phyloP scores from a whole-genome alignment of 2,797 vertebrate genomes.

The Sebastes iracundus region DNA sequence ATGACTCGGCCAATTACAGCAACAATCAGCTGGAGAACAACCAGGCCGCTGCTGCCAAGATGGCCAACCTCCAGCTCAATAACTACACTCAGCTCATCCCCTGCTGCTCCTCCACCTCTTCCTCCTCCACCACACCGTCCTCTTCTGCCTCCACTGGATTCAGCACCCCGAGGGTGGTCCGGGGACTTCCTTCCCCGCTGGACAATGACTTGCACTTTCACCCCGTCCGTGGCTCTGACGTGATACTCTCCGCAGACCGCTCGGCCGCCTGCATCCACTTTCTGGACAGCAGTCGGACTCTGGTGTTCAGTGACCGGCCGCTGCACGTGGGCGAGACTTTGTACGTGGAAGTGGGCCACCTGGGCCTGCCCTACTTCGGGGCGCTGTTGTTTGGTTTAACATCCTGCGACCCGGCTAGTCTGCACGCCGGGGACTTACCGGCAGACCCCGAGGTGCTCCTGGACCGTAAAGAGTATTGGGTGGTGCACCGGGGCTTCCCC shows the following conservation, averaged over 20 bases:
- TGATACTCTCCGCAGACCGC: constrained; percentile 94
- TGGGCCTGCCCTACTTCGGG: constrained; percentile 92
- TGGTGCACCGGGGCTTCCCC: constrained; percentile 92
- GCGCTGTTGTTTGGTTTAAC: constrained; percentile 94
- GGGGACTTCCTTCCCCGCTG: constrained; percentile 83
- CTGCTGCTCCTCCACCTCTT: constrained; percentile 85
- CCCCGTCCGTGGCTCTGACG: constrained; percentile 89
- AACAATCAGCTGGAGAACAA: constrained; percentile 98
- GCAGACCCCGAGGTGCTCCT: constrained; percentile 93
- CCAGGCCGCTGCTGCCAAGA: constrained; percentile 95
- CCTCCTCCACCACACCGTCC: constrained; percentile 69
- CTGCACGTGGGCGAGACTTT: constrained; percentile 92
- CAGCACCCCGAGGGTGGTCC: constrained; percentile 49
- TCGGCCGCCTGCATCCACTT: constrained; percentile 92
- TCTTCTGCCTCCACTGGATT: constrained; percentile 62
- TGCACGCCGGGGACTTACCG: constrained; percentile 91
- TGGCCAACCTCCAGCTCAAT: constrained; percentile 91
- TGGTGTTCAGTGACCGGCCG: constrained; percentile 95
- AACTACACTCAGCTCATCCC: constrained; percentile 87
- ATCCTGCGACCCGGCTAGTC: constrained; percentile 93
- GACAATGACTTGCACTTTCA: constrained; percentile 96
- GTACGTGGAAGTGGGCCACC: constrained; percentile 92
- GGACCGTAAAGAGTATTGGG: constrained; percentile 99
- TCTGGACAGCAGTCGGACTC: constrained; percentile 92
- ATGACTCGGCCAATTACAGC: constrained; percentile 97